Conservation (phyloP, 2,888 invertebrate species). For the Spisula subtruncata region DNA sequence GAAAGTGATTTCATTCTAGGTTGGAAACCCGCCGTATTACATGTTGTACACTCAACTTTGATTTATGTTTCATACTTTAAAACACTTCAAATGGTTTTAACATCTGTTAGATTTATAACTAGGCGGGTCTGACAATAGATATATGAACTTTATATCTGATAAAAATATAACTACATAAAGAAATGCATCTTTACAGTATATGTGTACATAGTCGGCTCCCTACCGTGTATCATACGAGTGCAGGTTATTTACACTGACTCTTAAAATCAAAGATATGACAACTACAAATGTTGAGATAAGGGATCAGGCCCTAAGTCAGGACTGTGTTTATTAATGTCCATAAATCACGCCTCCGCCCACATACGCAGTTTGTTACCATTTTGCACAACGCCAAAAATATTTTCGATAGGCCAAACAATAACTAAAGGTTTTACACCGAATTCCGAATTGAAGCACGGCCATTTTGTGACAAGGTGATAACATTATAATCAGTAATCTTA, state of each 20-base stretch:
- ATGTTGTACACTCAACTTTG: no score
- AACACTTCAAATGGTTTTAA: no score
- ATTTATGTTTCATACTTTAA: no score
- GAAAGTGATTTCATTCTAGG: no score
- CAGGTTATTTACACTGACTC: not conserved
- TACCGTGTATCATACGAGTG: not conserved
- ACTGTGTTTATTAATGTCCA: not conserved
- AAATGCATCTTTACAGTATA: no score
- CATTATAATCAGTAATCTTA: not conserved
- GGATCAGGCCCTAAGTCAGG: not conserved
- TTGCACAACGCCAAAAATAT: conserved; percentile 11
- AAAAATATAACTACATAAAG: no score
- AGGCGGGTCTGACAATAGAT: no score
- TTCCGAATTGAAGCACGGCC: not conserved
- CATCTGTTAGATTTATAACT: no score
- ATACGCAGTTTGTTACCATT: not conserved
- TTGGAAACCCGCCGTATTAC: no score
- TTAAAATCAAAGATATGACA: not conserved
- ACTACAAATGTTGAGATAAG: not conserved
- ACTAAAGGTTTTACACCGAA: not conserved
- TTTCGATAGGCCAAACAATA: conserved; percentile 1
- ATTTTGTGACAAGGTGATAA: not conserved
- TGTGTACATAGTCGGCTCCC: no score
- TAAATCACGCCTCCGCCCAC: conserved; percentile 8
- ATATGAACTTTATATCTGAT: no score